Base-by-base conservation (phyloP, 2,888 invertebrate genomes). In the Caenorhabditis sp. region DNA sequence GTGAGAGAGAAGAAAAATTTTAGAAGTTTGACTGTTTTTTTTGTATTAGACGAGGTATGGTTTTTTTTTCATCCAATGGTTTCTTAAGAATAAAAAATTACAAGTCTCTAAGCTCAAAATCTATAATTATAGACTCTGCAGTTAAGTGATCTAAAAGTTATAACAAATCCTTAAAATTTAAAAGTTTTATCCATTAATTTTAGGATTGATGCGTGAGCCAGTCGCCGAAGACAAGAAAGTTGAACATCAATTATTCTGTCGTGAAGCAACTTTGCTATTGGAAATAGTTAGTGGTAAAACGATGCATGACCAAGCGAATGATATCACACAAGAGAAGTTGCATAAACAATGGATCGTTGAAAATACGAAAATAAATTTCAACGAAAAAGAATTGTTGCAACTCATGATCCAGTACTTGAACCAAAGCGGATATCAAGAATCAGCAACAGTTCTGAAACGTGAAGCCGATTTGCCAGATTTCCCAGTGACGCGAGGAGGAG, bases 241-340 rank as follows among this genome's bases (percentile, higher is more conserved):
- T 79, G 96, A 97, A 85, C 97, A 99, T 89, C 93, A 95, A 0
- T 92, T 93, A 89, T 99, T 99, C 89, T 96, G 96, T 89, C 94
- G 94, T 87, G 94, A 95, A 88, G 96, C 95, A 0, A 89, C 94
- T 14, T 94, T 95, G 85, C 89, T 99, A 50, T 91, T 99, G 71
- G 95, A 95, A 88, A 63, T 70, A 7, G 83, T 86, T n/a, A 82
- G 83, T 8, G 80, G 85, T 43, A 76, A 73, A 57, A 69, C 65
- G n/a, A 59, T 67, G 21, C 59, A 72, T n/a, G 64, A 61, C 31
- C 64, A 64, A 20, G 68, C 62, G 5, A 76, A 77, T 53, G 82
- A 82, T 49, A 43, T 80, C 31, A 77, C 78, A 23, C 70, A 85
- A 78, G 86, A 86, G 59, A 72, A 74, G 20, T 64, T 83, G 53